Base-by-base conservation (phyloP, 2,888 invertebrate genomes). In the Sphecodes monilicornis region DNA sequence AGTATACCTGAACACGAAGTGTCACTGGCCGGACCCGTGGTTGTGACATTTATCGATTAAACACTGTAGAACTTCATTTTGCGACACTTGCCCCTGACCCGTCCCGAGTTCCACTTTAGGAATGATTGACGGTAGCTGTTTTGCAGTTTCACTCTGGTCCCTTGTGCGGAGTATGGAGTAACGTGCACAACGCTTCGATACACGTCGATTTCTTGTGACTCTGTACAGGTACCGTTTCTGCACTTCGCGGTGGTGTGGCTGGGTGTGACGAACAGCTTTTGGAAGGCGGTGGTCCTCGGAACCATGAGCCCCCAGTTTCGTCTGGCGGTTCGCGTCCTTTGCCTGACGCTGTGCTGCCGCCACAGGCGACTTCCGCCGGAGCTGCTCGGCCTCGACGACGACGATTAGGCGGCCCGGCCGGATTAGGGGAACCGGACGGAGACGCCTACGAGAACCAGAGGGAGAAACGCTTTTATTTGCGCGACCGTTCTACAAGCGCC, bases 181-280 rank as follows among this genome's bases (percentile, higher is more conserved):
- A 6, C 29, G 2, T 29, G 29, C 6, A 18, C 29, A 8, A 13
- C 60, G 18, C 18, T 29, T 29, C 29, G 60, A 60, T 18, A 60
- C 8, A 60, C 29, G 60, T 60, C 64, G 32, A 36, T 66, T 32
- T 36, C 18, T 84, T 32, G 18, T 41, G 13, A 46, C 89, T 39
- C 11, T 39, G 91, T 95, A 66, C 96, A 97, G 95, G 96, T 97
- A 93, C 97, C 98, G 91, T 97, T 98, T 95, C 95, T 99, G 89
- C 98, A 98, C 95, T 99, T 99, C 94, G 97, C 97, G 87, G 97
- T 99, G 89, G 98, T 99, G 78, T 99, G 99, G 99, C 96, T 99
- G 91, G 99, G 99, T 72, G 97, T 99, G 91, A 96, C 98, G 90
- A 99, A 99, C 95, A 98, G 98, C 73, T 98, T 98, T 95, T 99